Evolutionary conservation across 2,113 vertebrate genomes (phyloP).

Genomic region (Pimephales promelas): DNA sequence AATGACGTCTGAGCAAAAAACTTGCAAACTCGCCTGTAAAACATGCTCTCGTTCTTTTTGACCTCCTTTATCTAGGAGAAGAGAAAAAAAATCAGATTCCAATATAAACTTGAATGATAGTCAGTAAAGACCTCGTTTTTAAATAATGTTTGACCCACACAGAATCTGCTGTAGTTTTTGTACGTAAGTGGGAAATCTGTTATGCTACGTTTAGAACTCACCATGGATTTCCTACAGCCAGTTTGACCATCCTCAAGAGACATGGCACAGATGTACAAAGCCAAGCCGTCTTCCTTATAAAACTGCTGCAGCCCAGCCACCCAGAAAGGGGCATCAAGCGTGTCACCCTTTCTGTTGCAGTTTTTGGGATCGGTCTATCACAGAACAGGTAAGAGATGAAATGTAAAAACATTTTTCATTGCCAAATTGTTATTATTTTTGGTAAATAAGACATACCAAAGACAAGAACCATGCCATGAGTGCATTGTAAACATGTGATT

Average conservation of each 20-base stretch:
- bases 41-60: conserved; percentile 53
- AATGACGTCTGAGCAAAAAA: conserved; percentile 68
- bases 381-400: background rate
- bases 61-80: conserved; percentile 59
- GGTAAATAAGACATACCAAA: conserved; percentile 70
- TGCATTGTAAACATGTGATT: conserved; percentile 67
- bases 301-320: conserved; percentile 75
- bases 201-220: conserved; percentile 50
- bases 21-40: conserved; percentile 63
- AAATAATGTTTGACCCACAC: background rate
- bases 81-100: conserved; percentile 17
- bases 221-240: conserved; percentile 48
- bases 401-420: background rate
- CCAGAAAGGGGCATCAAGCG: conserved; percentile 64
- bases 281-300: conserved; percentile 72
- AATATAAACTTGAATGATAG: background rate
- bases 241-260: conserved; percentile 43
- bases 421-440: background rate
- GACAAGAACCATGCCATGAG: conserved; percentile 75
- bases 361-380: conserved; percentile 49
- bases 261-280: conserved; percentile 66
- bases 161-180: too few species aligned
- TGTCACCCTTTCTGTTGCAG: conserved; percentile 34
- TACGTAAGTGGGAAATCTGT: background rate
- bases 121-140: background rate